Conservation (phyloP, 2,797 vertebrate genomes). For the Coluber constrictor region DNA sequence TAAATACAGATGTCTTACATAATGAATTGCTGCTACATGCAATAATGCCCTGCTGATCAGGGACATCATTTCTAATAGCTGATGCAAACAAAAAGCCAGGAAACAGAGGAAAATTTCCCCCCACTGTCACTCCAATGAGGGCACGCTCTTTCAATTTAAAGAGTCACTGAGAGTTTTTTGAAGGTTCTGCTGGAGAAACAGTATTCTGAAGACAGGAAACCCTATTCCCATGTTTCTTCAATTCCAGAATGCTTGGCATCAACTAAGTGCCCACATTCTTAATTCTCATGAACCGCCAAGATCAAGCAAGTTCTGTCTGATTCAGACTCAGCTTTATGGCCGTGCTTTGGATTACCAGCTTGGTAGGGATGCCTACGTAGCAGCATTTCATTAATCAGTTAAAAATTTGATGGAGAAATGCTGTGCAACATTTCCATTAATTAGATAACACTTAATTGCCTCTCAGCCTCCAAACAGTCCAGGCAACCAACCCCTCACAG, state of each 20-base stretch:
- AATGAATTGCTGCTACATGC: background rate
- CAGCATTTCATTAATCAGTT: constrained; percentile 6
- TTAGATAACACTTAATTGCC: background rate
- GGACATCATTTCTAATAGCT: background rate
- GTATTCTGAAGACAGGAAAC: background rate
- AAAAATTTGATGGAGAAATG: background rate
- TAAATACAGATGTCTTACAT: background rate
- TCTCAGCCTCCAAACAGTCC: background rate
- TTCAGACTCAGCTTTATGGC: rapidly evolving
- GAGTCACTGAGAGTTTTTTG: background rate
- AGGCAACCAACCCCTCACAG: constrained; percentile 7
- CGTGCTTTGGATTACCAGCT: background rate
- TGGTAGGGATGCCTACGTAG: rapidly evolving
- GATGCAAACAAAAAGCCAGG: background rate
- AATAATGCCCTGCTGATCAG: background rate
- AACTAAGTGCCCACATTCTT: background rate
- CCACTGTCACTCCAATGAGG: background rate
- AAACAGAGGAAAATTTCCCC: background rate
- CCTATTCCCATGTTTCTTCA: background rate
- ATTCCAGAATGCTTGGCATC: background rate
- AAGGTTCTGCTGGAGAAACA: background rate
- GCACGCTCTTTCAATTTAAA: background rate
- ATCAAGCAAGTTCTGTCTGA: background rate
- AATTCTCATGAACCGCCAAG: background rate
- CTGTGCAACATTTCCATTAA: background rate